These are phyloP conservation scores for Subacronicta megacephala DNA, from an alignment of 2,888 invertebrate species.

Conservation along the genomic window DNA sequence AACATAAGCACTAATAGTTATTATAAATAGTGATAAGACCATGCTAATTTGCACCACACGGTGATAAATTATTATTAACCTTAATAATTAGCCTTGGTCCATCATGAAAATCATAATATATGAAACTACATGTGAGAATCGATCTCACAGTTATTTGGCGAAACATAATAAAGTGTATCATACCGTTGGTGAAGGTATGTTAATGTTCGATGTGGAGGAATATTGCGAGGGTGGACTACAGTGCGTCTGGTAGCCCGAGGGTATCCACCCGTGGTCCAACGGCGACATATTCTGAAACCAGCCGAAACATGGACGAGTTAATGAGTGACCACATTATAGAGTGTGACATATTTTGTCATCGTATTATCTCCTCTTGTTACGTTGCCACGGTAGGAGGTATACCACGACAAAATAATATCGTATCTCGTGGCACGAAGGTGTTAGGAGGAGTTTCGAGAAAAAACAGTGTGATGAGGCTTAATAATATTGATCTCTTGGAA, in stretches of 20 bases:
- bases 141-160: too few species aligned
- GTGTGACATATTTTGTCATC: neutral
- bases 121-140: too few species aligned
- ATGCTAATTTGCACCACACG: too few species aligned
- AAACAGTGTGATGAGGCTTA: constrained; percentile 54
- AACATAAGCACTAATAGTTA: too few species aligned
- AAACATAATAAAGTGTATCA: constrained; percentile 49
- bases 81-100: too few species aligned
- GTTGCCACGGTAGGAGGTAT: neutral
- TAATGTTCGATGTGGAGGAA: constrained; percentile 88
- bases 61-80: too few species aligned
- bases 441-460: constrained; percentile 34
- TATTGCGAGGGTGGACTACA: constrained; percentile 89
- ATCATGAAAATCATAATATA: too few species aligned
- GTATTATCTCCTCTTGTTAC: neutral
- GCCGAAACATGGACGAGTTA: constrained; percentile 45
- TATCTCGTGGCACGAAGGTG: neutral
- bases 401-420: neutral
- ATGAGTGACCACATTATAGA: neutral
- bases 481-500: neutral
- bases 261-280: constrained; percentile 91
- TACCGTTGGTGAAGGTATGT: constrained; percentile 91
- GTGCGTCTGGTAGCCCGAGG: constrained; percentile 88
- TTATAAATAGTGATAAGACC: too few species aligned
- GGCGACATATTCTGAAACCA: constrained; percentile 86